A percentile compares a stretch with the other conserved stretches of the same genome.
Evolutionary conservation across 2,113 vertebrate species (phyloP).

Genomic region (Cryptomyrus ogoouensis): DNA sequence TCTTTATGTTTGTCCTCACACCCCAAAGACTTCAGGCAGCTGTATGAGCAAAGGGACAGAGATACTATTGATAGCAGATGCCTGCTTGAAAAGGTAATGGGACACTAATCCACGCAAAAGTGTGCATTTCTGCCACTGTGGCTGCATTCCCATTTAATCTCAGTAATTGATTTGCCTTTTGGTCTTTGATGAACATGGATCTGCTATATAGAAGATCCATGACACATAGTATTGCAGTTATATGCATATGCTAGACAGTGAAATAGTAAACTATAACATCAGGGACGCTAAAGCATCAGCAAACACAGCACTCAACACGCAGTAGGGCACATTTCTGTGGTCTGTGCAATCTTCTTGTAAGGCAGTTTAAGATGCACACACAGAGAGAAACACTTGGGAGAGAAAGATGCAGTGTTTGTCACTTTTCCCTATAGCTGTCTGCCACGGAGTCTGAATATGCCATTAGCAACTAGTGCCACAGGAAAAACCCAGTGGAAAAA

Average conservation of each 20-base stretch:
- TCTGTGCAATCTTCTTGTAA: background rate
- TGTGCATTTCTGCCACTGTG: background rate
- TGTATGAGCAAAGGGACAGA: background rate
- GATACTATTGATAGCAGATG: background rate
- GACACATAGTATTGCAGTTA: background rate
- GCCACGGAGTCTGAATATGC: background rate
- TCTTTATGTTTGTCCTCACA: background rate
- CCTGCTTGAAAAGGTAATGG: background rate
- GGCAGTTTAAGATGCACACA: background rate
- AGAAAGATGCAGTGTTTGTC: background rate
- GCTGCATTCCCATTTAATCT: background rate
- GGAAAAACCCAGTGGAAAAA: slow-evolving; percentile 11
- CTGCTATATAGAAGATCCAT: background rate
- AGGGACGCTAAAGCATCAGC: background rate
- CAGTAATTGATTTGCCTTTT: background rate
- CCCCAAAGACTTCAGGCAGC: background rate
- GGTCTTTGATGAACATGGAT: background rate
- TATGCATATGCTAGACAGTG: background rate
- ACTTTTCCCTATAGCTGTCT: background rate
- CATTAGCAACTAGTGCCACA: background rate
- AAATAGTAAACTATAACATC: background rate
- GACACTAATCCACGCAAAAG: background rate
- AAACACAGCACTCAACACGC: background rate
- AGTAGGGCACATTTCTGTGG: background rate
- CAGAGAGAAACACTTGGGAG: background rate